Conservation (phyloP, 2,797 vertebrate species). For the Macrochelys suwanniensis region DNA sequence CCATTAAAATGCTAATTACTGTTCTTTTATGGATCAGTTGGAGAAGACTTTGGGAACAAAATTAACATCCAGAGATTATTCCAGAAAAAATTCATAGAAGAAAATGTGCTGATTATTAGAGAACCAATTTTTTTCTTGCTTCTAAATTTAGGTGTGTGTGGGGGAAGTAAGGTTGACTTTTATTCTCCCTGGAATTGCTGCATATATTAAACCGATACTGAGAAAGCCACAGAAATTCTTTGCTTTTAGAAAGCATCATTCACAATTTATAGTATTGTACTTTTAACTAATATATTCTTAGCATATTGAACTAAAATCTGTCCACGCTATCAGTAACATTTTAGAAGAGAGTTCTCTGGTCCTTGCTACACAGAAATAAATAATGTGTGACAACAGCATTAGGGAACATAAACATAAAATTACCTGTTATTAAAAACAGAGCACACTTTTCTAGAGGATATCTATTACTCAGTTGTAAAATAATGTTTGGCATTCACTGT, state of each 20-base stretch:
- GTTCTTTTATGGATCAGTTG: slow-evolving; percentile 53
- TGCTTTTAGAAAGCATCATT: slow-evolving; percentile 66
- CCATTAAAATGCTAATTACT: slow-evolving; percentile 71
- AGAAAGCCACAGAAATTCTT: slow-evolving; percentile 71
- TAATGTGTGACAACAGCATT: slow-evolving; percentile 76
- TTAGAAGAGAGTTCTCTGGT: slow-evolving; percentile 65
- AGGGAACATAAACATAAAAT: slow-evolving; percentile 81
- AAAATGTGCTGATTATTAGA: not conserved
- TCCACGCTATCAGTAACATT: slow-evolving; percentile 68
- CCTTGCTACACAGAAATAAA: slow-evolving; percentile 72
- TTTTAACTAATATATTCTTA: slow-evolving; percentile 68
- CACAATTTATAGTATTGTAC: slow-evolving; percentile 53
- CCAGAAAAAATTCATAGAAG: slow-evolving; percentile 22
- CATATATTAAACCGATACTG: slow-evolving; percentile 71
- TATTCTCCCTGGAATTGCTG: slow-evolving; percentile 67
- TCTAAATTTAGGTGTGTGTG: slow-evolving; percentile 48
- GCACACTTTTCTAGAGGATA: slow-evolving; percentile 73
- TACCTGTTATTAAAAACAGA: slow-evolving; percentile 83
- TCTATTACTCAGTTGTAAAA: slow-evolving; percentile 81
- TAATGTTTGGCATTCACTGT: slow-evolving; percentile 82
- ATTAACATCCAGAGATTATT: slow-evolving; percentile 57
- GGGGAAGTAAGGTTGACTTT: slow-evolving; percentile 49
- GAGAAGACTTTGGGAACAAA: slow-evolving; percentile 66
- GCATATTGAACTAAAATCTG: slow-evolving; percentile 60
- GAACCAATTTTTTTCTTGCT: not conserved